Conservation (phyloP, 2,797 vertebrate species). For the Fringilla coelebs region DNA sequence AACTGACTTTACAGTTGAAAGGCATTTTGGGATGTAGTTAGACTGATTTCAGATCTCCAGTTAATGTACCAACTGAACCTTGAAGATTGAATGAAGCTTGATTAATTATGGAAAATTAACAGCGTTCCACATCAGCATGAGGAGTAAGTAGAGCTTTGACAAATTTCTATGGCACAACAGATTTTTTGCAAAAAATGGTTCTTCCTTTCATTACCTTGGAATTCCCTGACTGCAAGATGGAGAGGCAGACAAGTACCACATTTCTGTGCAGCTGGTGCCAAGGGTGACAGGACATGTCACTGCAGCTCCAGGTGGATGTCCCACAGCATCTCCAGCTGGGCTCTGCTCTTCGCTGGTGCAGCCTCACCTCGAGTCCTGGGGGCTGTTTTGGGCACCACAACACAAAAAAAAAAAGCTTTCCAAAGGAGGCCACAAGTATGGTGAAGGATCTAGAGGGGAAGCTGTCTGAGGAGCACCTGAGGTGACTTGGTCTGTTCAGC, state of each 20-base stretch:
- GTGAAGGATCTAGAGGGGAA: background rate
- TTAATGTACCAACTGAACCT: background rate
- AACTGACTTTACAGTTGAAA: background rate
- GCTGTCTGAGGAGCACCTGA: background rate
- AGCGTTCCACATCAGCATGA: background rate
- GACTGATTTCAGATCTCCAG: background rate
- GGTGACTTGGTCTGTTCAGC: background rate
- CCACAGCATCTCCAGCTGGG: no score
- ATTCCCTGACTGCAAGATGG: background rate
- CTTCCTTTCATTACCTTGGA: background rate
- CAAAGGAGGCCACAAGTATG: background rate
- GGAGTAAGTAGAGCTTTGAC: background rate
- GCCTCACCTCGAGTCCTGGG: background rate
- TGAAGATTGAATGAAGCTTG: background rate
- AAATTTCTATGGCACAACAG: background rate
- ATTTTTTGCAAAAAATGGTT: background rate
- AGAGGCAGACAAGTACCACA: background rate
- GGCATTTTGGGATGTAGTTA: background rate
- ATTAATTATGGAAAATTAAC: background rate
- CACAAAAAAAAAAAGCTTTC: background rate
- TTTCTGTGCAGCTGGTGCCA: rapidly evolving
- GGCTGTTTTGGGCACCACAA: background rate
- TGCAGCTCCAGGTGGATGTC: background rate
- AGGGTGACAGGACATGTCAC: background rate
- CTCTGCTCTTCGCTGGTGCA: background rate